Evolutionary conservation across 2,113 vertebrate species (phyloP).

Genomic region (Gymnogyps californianus): DNA sequence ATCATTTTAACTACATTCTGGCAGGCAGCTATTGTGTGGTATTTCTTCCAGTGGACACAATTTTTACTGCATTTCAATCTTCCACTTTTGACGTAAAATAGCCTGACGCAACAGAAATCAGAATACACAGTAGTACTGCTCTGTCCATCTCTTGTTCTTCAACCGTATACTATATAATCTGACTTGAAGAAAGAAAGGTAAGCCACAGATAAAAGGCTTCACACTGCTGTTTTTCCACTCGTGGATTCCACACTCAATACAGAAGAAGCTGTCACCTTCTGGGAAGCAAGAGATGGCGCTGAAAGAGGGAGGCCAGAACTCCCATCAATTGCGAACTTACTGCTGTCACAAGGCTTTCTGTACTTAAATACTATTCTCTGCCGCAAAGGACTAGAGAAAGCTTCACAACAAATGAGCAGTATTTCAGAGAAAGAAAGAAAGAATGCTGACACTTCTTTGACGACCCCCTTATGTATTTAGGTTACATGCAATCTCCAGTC

Average conservation of each 20-base stretch:
- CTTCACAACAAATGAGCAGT: background rate
- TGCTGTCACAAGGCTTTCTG: background rate
- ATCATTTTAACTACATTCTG: background rate
- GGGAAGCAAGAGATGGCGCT: background rate
- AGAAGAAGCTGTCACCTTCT: background rate
- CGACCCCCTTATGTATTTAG: background rate
- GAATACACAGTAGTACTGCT: background rate
- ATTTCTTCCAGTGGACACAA: background rate
- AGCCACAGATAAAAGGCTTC: background rate
- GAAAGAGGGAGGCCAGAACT: background rate
- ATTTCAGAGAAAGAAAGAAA: background rate
- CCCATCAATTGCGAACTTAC: background rate
- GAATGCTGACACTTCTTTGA: background rate
- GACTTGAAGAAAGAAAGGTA: background rate
- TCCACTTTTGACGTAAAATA: background rate
- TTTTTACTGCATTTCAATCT: background rate
- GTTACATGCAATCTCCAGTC: fast-evolving
- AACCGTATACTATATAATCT: background rate
- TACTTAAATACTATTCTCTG: background rate
- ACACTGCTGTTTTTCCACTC: background rate
- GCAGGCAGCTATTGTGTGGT: background rate
- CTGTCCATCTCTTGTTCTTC: background rate
- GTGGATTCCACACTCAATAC: background rate
- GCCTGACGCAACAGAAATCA: background rate
- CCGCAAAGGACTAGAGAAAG: background rate